Evolutionary conservation across 2,113 vertebrate genomes (phyloP).

Genomic region (Campylomormyrus tamandua): DNA sequence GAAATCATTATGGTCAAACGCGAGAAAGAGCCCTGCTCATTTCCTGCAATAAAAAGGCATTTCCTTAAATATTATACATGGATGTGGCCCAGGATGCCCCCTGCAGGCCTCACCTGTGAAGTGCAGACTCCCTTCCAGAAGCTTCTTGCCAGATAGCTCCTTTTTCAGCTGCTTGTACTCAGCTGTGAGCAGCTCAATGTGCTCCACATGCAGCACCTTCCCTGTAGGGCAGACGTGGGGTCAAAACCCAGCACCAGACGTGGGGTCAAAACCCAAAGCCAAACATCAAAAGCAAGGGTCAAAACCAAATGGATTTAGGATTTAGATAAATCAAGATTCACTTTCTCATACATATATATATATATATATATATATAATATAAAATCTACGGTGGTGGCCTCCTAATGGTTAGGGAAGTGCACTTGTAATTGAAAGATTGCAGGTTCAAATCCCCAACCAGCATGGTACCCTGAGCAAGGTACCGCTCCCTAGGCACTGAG

Average conservation of each 20-base stretch:
- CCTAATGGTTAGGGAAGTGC: too few relatives aligned
- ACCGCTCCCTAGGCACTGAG: too few relatives aligned
- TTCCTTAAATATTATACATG: background rate
- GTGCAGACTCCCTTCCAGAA: slow-evolving; percentile 77
- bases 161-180: slow-evolving; percentile 80
- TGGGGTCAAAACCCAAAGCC: slow-evolving; percentile 2
- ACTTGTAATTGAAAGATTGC: too few relatives aligned
- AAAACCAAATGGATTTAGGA: background rate
- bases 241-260: slow-evolving; percentile 9
- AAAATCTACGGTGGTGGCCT: background rate
- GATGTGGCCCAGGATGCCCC: background rate
- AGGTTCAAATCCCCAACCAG: too few relatives aligned
- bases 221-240: slow-evolving; percentile 48
- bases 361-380: background rate
- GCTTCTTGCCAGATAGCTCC: slow-evolving; percentile 69
- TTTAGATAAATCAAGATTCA: background rate
- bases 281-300: too few relatives aligned
- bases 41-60: background rate
- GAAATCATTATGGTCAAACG: background rate
- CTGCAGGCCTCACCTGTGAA: slow-evolving; percentile 73
- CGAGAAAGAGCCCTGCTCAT: background rate
- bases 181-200: slow-evolving; percentile 81
- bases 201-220: slow-evolving; percentile 82
- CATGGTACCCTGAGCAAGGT: too few relatives aligned
- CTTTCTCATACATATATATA: background rate